Evolutionary conservation across 2,797 vertebrate species (phyloP).

Genomic region (Anguilla megastoma): DNA sequence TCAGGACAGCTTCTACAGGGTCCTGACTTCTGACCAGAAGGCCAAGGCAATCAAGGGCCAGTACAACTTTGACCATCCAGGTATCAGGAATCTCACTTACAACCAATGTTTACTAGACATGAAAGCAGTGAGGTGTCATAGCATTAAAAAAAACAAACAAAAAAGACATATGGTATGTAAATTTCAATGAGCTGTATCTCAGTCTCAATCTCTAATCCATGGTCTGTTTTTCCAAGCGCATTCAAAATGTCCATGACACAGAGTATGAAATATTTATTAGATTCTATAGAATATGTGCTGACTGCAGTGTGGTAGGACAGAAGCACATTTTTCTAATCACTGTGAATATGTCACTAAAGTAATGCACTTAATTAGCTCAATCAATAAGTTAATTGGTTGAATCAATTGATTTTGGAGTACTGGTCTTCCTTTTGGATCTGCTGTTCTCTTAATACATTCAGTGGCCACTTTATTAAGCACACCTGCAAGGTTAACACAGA

Average conservation of each 20-base stretch:
- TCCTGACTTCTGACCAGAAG: constrained; percentile 93
- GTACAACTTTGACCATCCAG: constrained; percentile 98
- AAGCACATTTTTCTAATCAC: neutral
- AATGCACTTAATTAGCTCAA: neutral
- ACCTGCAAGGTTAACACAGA: no score
- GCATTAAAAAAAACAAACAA: neutral
- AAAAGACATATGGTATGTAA: neutral
- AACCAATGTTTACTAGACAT: neutral
- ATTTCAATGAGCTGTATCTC: neutral
- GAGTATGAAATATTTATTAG: neutral
- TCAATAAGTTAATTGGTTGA: no score
- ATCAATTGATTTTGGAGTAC: no score
- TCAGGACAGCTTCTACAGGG: constrained; percentile 97
- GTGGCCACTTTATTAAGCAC: no score
- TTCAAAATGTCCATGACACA: neutral
- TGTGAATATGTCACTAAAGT: neutral
- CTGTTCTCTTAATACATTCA: no score
- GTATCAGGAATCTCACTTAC: constrained; percentile 59
- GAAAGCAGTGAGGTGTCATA: neutral
- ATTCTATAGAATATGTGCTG: neutral
- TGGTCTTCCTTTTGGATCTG: no score
- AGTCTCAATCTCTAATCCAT: neutral
- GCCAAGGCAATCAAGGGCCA: constrained; percentile 92
- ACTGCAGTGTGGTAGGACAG: no score
- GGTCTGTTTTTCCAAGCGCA: neutral